Evolutionary conservation across 2,888 invertebrate genomes (phyloP).

Genomic region (Diploptera punctata): DNA sequence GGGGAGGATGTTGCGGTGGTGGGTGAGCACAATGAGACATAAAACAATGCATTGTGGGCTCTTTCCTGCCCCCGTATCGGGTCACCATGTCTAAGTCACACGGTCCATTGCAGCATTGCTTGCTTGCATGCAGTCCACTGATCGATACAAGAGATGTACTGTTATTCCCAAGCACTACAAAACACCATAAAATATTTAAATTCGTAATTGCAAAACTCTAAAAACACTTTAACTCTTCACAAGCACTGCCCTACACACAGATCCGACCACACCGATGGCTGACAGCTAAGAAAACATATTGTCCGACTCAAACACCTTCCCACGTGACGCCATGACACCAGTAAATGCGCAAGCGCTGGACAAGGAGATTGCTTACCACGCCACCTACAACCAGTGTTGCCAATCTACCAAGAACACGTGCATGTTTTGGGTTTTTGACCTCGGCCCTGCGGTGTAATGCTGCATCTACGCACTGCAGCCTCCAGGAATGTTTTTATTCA

Average conservation of each 20-base stretch:
- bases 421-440: not conserved
- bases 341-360: conserved; percentile 10
- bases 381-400: not conserved
- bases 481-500: no score
- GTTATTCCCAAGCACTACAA: conserved; percentile 17
- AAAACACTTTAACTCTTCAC: no score
- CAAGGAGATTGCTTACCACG: not conserved
- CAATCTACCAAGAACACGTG: conserved; percentile 5
- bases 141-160: conserved; percentile 38
- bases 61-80: conserved; percentile 40
- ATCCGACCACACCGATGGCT: no score
- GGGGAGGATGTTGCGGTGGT: conserved; percentile 38
- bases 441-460: not conserved
- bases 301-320: conserved; percentile 7
- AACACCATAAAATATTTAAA: conserved; percentile 21
- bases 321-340: conserved; percentile 40
- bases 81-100: conserved; percentile 37
- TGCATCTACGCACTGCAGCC: not conserved
- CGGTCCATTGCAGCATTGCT: conserved; percentile 34
- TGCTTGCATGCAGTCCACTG: conserved; percentile 36
- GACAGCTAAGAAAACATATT: not conserved
- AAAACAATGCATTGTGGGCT: conserved; percentile 42
- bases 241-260: no score
- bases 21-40: conserved; percentile 40
- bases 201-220: no score